Percentiles rank a stretch among this genome's conserved stretches.
Evolutionary conservation across 1,140 invertebrate genomes (phyloP).

Genomic region (Papilio dardanus): DNA sequence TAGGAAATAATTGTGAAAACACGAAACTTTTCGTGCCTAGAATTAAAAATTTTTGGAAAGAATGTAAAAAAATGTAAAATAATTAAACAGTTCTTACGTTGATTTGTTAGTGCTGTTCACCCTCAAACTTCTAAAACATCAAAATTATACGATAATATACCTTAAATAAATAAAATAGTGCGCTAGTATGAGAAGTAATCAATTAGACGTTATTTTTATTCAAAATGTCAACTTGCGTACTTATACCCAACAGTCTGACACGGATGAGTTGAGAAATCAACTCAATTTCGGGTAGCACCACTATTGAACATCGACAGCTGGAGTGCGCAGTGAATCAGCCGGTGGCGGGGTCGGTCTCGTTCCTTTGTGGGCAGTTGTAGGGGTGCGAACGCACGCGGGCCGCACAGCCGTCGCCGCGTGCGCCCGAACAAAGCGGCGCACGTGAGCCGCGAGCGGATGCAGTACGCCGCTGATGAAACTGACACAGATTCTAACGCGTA

Average conservation of each 20-base stretch:
- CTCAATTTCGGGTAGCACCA: neutral
- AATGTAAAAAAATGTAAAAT: no score
- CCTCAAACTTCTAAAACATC: no score
- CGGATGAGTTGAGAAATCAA: neutral
- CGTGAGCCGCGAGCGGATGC: slow-evolving; percentile 69
- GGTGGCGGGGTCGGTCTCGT: slow-evolving; percentile 37
- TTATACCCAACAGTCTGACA: neutral
- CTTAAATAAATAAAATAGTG: no score
- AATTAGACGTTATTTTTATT: no score
- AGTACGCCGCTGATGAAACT: slow-evolving; percentile 76
- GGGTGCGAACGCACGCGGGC: slow-evolving; percentile 42
- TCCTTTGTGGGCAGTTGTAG: slow-evolving; percentile 35
- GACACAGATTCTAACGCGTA: slow-evolving; percentile 81
- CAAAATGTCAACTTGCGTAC: neutral
- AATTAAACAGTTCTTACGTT: no score
- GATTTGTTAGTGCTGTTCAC: no score
- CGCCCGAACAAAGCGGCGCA: slow-evolving; percentile 61
- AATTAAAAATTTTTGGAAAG: no score
- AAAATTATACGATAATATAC: no score
- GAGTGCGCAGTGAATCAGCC: neutral
- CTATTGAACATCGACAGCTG: neutral
- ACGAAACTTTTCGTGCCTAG: no score
- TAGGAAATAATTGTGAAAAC: neutral
- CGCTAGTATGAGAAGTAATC: no score
- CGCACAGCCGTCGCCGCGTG: slow-evolving; percentile 41